Evolutionary conservation across 1,140 invertebrate species (phyloP), one percentile per base, ranked within the genome.

Genomic region (Cylas formicarius): DNA sequence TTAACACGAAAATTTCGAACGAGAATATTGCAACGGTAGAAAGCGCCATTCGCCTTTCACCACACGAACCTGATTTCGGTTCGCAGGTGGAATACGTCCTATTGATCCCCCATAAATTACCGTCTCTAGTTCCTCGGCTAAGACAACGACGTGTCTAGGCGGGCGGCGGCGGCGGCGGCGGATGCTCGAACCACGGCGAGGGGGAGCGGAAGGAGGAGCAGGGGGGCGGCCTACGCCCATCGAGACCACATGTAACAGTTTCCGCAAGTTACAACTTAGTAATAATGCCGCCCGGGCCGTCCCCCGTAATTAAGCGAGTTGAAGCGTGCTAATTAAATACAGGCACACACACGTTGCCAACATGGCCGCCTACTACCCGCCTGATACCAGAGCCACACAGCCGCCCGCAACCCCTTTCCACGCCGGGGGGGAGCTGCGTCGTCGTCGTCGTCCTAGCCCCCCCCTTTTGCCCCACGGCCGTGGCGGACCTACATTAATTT

Each of bases 281-380:
- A 58, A 59, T 61, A 61, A 61, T 61, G 55, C 57, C 50, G 52
- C 56, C 58, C 56, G 46, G 56, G 48, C 50, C 58, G 49, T 56
- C 58, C 58, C 53, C 46, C 52, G 47, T 59, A 61, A 61, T 61
- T 61, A 59, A 61, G 55, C 58, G 51, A 56, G 35, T 50, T 40
- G 55, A 51, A 57, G 55, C 56, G 46, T 50, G 53, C 56, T 61
- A 61, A 61, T 61, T 61, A 61, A 61, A 61, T 61, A 59, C 55
- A 55, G 50, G 44, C 44, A 54, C 57, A 56, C 54, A 60, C 57
- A 61, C 54, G 57, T 55, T 55, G 53, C 55, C 58, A 61, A 60
- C 43, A 60, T 60, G 58, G 58, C 58, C 43, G 56, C 55, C 56
- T 33, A 16, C 45, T 21, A 20, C 20, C 28, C 31, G 41, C 39